Evolutionary conservation across 2,888 invertebrate genomes (phyloP).

Genomic region (Germaria angustata): DNA sequence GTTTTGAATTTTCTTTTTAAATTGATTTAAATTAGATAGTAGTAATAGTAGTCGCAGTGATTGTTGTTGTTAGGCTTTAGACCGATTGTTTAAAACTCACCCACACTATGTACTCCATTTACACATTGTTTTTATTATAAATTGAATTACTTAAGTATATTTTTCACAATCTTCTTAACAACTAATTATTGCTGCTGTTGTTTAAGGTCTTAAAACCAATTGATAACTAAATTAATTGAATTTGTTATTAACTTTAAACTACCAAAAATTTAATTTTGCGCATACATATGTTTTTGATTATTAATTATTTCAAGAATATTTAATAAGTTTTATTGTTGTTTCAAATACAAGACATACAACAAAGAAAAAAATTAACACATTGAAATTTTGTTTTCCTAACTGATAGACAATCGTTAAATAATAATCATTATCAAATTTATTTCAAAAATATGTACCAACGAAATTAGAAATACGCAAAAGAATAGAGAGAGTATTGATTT

Average conservation of each 20-base stretch:
- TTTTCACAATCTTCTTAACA: not conserved
- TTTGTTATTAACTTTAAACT: conserved; percentile 52
- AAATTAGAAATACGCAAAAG: conserved; percentile 24
- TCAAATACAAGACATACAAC: conserved; percentile 16
- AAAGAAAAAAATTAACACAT: not conserved
- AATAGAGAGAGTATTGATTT: conserved; percentile 57
- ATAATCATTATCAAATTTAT: conserved; percentile 60
- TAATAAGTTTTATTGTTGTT: conserved; percentile 43
- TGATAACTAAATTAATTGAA: conserved; percentile 67
- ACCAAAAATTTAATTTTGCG: conserved; percentile 44
- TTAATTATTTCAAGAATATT: conserved; percentile 39
- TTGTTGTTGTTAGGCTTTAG: no score
- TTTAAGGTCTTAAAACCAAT: conserved; percentile 60
- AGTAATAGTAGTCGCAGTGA: no score
- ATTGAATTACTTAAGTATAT: not conserved
- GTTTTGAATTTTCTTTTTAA: conserved; percentile 28
- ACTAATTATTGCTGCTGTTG: conserved; percentile 20
- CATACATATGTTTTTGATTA: conserved; percentile 47
- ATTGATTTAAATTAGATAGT: conserved; percentile 78
- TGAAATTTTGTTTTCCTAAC: conserved; percentile 35
- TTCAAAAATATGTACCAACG: not conserved
- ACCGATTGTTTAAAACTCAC: conserved; percentile 37
- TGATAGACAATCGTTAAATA: conserved; percentile 53
- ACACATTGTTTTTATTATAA: not conserved
- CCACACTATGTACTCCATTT: conserved; percentile 60